phyloP scores from a whole-genome alignment of 2,888 invertebrate species.

The Timema cristinae region DNA sequence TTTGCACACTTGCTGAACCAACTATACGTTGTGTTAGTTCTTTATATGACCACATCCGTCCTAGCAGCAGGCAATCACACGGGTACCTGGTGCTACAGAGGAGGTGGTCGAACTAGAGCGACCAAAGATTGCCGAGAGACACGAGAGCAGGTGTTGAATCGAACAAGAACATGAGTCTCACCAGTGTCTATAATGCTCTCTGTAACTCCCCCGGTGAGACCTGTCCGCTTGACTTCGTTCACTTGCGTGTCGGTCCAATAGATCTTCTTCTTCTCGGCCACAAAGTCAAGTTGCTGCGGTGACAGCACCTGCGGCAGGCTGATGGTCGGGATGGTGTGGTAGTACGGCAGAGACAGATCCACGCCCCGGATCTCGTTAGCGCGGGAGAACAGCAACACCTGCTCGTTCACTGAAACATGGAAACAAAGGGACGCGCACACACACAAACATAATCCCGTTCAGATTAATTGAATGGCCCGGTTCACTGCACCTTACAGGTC shows the following conservation, averaged over 20 bases:
- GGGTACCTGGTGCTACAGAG: too few species aligned
- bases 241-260: constrained; percentile 76
- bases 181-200: constrained; percentile 72
- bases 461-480: constrained; percentile 19
- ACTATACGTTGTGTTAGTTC: too few species aligned
- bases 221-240: constrained; percentile 68
- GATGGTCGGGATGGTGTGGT: constrained; percentile 78
- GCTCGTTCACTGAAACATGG: constrained; percentile 59
- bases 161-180: constrained; percentile 33
- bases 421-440: constrained; percentile 31
- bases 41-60: too few species aligned
- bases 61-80: too few species aligned
- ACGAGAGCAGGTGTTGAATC: too few species aligned
- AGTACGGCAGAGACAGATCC: constrained; percentile 68
- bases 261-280: constrained; percentile 59
- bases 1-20: too few species aligned
- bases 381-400: constrained; percentile 71
- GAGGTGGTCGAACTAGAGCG: too few species aligned
- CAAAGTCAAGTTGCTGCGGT: constrained; percentile 67
- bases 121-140: too few species aligned
- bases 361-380: constrained; percentile 78
- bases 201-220: constrained; percentile 62
- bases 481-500: neutral
- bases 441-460: constrained; percentile 29
- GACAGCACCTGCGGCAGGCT: constrained; percentile 65